Evolutionary conservation across 23 tunicate species (phyloP), one percentile per base, ranked within the genome.

Genomic region (Diplosoma virens): DNA sequence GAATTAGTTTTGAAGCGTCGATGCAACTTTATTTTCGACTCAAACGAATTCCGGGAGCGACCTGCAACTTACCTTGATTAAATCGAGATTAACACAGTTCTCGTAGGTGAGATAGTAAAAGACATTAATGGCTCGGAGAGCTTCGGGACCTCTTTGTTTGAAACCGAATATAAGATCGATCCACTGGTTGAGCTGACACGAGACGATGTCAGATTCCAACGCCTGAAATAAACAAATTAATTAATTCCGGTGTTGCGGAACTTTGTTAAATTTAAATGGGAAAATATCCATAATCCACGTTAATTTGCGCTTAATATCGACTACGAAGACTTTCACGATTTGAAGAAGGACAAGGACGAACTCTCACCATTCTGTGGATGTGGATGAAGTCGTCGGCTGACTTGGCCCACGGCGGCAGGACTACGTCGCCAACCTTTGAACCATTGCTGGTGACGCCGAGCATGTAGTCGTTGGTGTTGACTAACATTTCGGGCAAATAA

Each of bases 91-190:
- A 33, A 94, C 75, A 31, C 79, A 67, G 67, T 79, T 79, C 59
- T 94, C 99, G 37, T 94, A 94, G 2, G 99, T 94, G 32, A 94
- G 75, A 79, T 94, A 80, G 50, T 94, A 94, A 84, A 94, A 94
- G 37, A 94, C 99, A 67, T 94, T 94, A 29, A 83, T 79, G 9
- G 95, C 80, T 32, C 87, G 71, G 0, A 79, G 87, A 3, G 99
- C 99, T 50, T 85, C 99, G 27, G 95, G 86, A 34, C 99, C 99
- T 66, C 95, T 34, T 66, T 94, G 99, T 59, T 94, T 94, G 87
- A 83, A 94, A 3, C 99, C 99, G 54, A 94, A 94, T 25, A 94
- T 88, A 50, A 94, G 76, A 59, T 94, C 99, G 37, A 94, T 83
- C 99, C 99, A 94, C 56, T 94, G 94, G 68, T 94, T 95, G 22